phyloP scores from a whole-genome alignment of 2,888 invertebrate genomes.

The Bellardia pandia region DNA sequence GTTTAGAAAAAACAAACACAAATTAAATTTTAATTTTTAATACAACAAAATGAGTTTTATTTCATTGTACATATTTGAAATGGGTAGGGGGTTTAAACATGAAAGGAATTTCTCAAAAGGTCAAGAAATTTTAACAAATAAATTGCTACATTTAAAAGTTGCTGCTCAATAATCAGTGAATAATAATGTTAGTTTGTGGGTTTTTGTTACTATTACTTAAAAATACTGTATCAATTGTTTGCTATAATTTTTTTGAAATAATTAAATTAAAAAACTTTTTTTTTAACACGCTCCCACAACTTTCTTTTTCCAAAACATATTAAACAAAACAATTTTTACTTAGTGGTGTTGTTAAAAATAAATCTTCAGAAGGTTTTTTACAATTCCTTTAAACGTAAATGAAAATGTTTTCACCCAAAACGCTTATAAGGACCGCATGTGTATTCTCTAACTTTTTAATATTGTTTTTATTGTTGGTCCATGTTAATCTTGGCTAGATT shows the following conservation, averaged over 20 bases:
- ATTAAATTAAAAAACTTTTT: too few relatives aligned
- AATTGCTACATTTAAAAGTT: too few relatives aligned
- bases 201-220: too few relatives aligned
- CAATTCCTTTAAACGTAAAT: background rate
- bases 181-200: too few relatives aligned
- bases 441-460: constrained; percentile 26
- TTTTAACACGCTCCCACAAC: too few relatives aligned
- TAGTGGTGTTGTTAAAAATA: too few relatives aligned
- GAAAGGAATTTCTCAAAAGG: background rate
- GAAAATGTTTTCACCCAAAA: background rate
- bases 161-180: too few relatives aligned
- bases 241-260: too few relatives aligned
- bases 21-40: constrained; percentile 6
- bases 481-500: constrained; percentile 52
- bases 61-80: background rate
- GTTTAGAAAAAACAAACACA: background rate
- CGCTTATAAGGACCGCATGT: constrained; percentile 4
- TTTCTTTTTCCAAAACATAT: too few relatives aligned
- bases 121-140: too few relatives aligned
- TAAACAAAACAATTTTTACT: too few relatives aligned
- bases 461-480: background rate
- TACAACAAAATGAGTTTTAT: background rate
- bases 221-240: too few relatives aligned
- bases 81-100: background rate
- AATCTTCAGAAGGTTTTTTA: background rate